phyloP scores from a whole-genome alignment of 2,797 vertebrate species.

The Typhlichthys subterraneus region DNA sequence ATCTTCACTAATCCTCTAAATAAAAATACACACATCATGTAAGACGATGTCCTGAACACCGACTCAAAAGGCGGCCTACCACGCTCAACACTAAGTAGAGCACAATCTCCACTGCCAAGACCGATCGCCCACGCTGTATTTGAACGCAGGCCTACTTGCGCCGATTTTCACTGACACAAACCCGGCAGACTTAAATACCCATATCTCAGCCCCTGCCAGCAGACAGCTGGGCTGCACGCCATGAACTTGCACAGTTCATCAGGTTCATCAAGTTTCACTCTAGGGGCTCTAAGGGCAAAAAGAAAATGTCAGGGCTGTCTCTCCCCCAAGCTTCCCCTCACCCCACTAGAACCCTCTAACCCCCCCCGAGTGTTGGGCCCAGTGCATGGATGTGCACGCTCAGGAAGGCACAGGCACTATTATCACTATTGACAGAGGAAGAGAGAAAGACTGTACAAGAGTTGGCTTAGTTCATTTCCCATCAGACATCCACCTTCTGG shows the following conservation, averaged over 20 bases:
- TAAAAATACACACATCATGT: too few relatives aligned
- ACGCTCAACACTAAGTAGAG: too few relatives aligned
- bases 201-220: background rate
- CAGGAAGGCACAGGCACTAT: slow-evolving; percentile 15
- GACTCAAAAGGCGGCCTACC: too few relatives aligned
- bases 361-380: slow-evolving; percentile 43
- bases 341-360: slow-evolving; percentile 42
- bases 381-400: slow-evolving; percentile 32
- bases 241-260: slow-evolving; percentile 38
- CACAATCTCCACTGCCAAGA: too few relatives aligned
- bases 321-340: slow-evolving; percentile 37
- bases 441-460: background rate
- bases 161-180: slow-evolving; percentile 11
- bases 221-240: slow-evolving; percentile 14
- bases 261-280: slow-evolving; percentile 31
- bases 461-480: slow-evolving; percentile 67
- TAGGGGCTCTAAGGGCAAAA: slow-evolving; percentile 7
- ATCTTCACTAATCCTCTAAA: too few relatives aligned
- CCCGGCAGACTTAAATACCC: background rate
- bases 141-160: background rate
- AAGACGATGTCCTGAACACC: too few relatives aligned
- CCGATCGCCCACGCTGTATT: too few relatives aligned
- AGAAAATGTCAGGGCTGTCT: slow-evolving; percentile 5
- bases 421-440: slow-evolving; percentile 3
- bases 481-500: slow-evolving; percentile 60